phyloP scores from a whole-genome alignment of 2,888 invertebrate genomes.

The Trichopria drosophilae region DNA sequence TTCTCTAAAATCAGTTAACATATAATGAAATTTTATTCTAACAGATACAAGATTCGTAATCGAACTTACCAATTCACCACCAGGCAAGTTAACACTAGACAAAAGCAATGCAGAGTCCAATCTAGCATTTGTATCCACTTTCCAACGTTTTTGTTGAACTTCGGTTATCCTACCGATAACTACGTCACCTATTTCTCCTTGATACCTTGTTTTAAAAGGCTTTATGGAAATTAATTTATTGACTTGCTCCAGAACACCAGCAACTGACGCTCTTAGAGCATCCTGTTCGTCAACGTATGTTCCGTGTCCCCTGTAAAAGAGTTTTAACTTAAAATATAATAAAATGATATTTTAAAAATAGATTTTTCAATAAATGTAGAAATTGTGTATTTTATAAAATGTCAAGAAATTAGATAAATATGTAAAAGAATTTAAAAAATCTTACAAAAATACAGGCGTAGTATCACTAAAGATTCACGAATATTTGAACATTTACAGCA shows the following conservation, averaged over 20 bases:
- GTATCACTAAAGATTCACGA: background rate
- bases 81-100: constrained; percentile 96
- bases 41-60: background rate
- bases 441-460: no score
- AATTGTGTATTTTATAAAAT: no score
- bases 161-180: constrained; percentile 92
- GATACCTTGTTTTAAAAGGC: constrained; percentile 88
- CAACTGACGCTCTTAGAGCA: constrained; percentile 86
- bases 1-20: constrained; percentile 62
- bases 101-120: constrained; percentile 84
- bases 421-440: no score
- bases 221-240: constrained; percentile 92
- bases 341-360: no score
- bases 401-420: no score
- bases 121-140: constrained; percentile 90
- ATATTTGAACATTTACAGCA: background rate
- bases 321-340: no score
- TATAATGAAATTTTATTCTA: constrained; percentile 1
- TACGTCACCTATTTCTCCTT: constrained; percentile 95
- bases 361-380: constrained; percentile 5
- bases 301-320: constrained; percentile 83
- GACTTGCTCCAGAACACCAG: constrained; percentile 90
- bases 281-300: constrained; percentile 85
- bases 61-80: constrained; percentile 81
- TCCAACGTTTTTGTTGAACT: constrained; percentile 93